Conservation (phyloP, 2,113 vertebrate species). For the Oxyruncus cristatus region DNA sequence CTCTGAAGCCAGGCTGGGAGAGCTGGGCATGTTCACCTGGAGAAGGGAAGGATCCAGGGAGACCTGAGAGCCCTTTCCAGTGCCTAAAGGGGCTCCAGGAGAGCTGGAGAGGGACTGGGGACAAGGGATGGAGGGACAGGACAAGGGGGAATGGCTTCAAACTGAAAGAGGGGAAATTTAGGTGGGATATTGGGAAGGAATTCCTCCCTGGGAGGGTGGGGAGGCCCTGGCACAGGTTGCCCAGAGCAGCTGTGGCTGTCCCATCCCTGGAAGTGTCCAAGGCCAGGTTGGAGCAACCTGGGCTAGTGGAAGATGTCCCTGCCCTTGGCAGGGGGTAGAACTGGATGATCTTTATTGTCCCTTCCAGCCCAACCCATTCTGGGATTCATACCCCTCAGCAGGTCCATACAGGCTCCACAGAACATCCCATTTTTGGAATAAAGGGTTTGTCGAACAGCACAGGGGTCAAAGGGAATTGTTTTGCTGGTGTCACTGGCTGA, state of each 20-base stretch:
- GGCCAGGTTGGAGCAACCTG: not conserved
- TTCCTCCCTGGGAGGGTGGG: not conserved
- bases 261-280: too few relatives aligned
- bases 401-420: not conserved
- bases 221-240: not conserved
- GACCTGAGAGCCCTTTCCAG: not conserved
- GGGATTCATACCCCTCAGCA: not conserved
- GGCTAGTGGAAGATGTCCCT: not conserved
- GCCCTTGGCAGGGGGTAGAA: not conserved
- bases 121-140: not conserved
- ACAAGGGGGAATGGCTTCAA: not conserved
- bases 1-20: not conserved
- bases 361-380: not conserved
- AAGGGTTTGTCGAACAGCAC: too few relatives aligned
- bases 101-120: not conserved
- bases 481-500: not conserved
- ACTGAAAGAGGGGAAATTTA: not conserved
- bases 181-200: not conserved
- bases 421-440: not conserved
- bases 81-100: not conserved
- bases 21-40: not conserved
- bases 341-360: too few relatives aligned
- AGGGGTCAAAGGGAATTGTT: not conserved
- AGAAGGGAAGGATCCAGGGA: not conserved
- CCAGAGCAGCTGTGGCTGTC: not conserved